Evolutionary conservation across 1,140 invertebrate genomes (phyloP).

Genomic region (Melanaphis sacchari): DNA sequence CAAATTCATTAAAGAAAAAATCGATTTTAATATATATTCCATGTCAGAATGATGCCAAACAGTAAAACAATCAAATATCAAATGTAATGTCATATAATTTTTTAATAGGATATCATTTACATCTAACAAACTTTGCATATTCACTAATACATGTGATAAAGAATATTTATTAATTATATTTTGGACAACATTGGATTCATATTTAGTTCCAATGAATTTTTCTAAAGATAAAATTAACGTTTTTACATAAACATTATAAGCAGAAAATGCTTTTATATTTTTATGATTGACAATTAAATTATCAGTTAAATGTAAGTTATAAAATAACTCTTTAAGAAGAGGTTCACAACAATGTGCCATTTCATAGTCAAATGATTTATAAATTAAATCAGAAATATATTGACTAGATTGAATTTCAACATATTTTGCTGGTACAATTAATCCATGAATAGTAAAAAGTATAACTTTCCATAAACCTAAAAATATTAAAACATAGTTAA

Average conservation of each 20-base stretch:
- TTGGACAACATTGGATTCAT: background rate
- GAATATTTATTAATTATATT: slow-evolving; percentile 9
- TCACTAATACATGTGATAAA: slow-evolving; percentile 17
- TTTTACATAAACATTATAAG: slow-evolving; percentile 39
- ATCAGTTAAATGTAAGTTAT: background rate
- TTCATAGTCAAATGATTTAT: slow-evolving; percentile 33
- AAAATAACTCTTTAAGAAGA: slow-evolving; percentile 27
- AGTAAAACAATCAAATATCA: slow-evolving; percentile 29
- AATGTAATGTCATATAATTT: slow-evolving; percentile 36
- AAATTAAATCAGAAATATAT: slow-evolving; percentile 36
- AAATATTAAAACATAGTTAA: background rate
- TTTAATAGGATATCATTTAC: background rate
- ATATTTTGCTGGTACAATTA: slow-evolving; percentile 7
- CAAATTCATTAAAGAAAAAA: background rate
- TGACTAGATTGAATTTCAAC: slow-evolving; percentile 44
- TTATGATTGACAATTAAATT: background rate
- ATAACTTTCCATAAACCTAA: slow-evolving; percentile 41
- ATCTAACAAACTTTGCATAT: slow-evolving; percentile 12
- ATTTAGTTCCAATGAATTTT: slow-evolving; percentile 27
- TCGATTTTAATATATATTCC: background rate
- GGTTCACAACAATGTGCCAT: background rate
- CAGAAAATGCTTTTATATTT: background rate
- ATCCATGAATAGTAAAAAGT: background rate
- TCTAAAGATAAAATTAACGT: slow-evolving; percentile 40
- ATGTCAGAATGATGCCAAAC: slow-evolving; percentile 32